Base-by-base conservation (phyloP, 2,888 invertebrate species). In the Papilio gigon region DNA sequence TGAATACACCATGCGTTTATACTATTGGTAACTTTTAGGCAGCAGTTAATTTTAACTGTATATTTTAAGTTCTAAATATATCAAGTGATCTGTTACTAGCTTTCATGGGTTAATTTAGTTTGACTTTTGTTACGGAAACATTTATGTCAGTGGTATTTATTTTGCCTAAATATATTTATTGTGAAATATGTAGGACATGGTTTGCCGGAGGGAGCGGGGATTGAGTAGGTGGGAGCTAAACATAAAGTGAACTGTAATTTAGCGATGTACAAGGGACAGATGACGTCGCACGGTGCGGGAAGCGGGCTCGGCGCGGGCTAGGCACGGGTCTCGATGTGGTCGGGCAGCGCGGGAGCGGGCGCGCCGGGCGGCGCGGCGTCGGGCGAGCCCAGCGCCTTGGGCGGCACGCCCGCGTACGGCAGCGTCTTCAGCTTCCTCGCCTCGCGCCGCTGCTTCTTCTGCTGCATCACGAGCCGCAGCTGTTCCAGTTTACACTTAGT, bases 401-500 rank as follows among this genome's bases (percentile, higher is more conserved):
- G 78, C 20, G 87, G 83, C 33, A 84, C 72, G 44, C 72, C 81
- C 17, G 84, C 75, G 73, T 96, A 96, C 9, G 96, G 96, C 61
- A 94, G 85, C 2, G 93, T 93, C 81, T 95, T 95, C 71, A 95
- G 88, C 83, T 95, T 95, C 67, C 96, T 93, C 53, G 95, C 96
- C 78, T 97, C 95, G 65, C 98, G 94, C 71, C 97, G 93, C 73
- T 97, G 95, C 73, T 97, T 95, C 78, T 97, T 94, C 85, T 98
- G 97, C 77, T 97, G 97, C 97, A 98, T 96, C 69, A 98, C 97
- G 75, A 97, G 93, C 75, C 97, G 95, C 65, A 98, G 91, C 74
- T 97, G 96, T 80, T 97, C 96, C 86, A 98, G 94, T 87, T 98
- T 98, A 76, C 96, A 95, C 78, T 96, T 95, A 8, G 96, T 96